Base-by-base conservation (phyloP, 2,797 vertebrate genomes). In the Vultur gryphus region DNA sequence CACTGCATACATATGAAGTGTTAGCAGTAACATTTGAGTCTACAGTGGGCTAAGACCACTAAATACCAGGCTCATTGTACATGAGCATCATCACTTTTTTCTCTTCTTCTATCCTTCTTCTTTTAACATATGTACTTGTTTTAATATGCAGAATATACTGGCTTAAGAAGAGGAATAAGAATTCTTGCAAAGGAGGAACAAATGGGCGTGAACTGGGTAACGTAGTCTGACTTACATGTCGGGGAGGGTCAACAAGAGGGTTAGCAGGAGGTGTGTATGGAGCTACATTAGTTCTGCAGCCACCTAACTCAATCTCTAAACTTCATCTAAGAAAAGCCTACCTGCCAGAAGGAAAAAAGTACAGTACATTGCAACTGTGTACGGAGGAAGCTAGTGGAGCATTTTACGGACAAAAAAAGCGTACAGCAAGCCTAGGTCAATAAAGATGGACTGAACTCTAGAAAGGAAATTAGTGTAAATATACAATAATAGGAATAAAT, bases 181-280 rank as follows among this genome's bases (percentile, higher is more conserved):
- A 59, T 84, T 87, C 19, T 82, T 69, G 54, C 46, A 65, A 76
- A 93, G 58, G 64, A 64, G 39, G 10, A 51, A 73, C 49, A 81
- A 75, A 71, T 39, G 43, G 9, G 1, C 43, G 43, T 43, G 11
- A 89, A 72, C 54, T 51, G n/a, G 19, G 13, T 73, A 48, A 41
- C 0, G 0, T 1, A 18, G 9, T 49, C n/a, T 49, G 31, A 61
- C 75, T 78, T 71, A 54, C 11, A 0, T 9, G 18, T 18, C 15
- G 9, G 52, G 16, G 5, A 89, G 11, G 31, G 21, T 72, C 61
- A 87, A 4, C 7, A 62, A 35, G 24, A 81, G 35, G 21, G 39
- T 72, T 81, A 87, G 29, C 23, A 69, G 67, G 58, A 79, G 33
- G 8, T 64, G n/a, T 31, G 11, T 10, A 9, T 26, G 49, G 26